Conservation (phyloP, 2,113 vertebrate genomes). For the Shinisaurus crocodilurus region DNA sequence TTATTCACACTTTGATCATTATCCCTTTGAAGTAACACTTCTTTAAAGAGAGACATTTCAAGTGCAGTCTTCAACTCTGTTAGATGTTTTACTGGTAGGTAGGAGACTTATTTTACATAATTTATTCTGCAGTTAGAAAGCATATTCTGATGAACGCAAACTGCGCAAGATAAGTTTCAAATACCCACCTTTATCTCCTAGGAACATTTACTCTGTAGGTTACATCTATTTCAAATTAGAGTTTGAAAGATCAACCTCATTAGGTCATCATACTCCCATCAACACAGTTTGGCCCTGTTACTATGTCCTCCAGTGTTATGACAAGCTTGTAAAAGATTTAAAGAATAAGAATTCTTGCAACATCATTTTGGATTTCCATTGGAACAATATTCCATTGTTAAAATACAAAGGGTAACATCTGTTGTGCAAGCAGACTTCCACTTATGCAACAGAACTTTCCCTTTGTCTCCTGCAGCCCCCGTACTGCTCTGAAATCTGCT, state of each 20-base stretch:
- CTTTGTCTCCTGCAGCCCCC: background rate
- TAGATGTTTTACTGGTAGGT: constrained; percentile 77
- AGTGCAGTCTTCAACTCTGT: constrained; percentile 80
- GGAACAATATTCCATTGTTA: background rate
- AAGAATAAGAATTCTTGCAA: background rate
- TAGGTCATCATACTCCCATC: background rate
- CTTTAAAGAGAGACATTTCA: constrained; percentile 82
- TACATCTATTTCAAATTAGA: background rate
- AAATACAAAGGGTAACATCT: background rate
- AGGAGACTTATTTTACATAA: constrained; percentile 78
- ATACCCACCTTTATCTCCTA: constrained; percentile 29
- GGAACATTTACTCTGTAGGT: constrained; percentile 47
- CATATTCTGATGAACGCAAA: constrained; percentile 50
- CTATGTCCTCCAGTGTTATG: background rate
- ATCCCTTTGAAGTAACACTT: constrained; percentile 86
- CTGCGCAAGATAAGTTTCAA: constrained; percentile 47
- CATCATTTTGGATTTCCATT: rapidly evolving
- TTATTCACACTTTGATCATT: constrained; percentile 87
- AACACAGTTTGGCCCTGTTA: background rate
- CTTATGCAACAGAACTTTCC: background rate
- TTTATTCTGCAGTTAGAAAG: constrained; percentile 73
- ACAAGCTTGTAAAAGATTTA: background rate
- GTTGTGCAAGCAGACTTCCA: background rate
- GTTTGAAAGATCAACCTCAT: background rate
- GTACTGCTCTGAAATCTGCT: background rate